These are phyloP conservation scores for Enteromius radiatus DNA, from an alignment of 2,797 vertebrate species.

Conservation along the genomic window DNA sequence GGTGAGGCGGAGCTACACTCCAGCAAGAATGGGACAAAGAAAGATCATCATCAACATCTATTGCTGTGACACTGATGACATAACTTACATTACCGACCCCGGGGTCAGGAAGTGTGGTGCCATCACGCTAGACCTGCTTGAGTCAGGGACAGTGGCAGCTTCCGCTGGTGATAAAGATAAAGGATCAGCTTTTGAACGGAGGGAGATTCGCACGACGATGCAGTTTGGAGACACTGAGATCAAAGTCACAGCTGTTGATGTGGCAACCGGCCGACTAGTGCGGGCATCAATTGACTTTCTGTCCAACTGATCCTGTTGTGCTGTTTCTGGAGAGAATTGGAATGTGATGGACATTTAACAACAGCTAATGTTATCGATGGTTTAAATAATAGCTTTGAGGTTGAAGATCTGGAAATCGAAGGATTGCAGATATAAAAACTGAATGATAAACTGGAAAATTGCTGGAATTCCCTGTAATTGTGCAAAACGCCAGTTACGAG, in stretches of 20 bases:
- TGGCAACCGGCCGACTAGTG: conserved; percentile 84
- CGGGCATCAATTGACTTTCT: conserved; percentile 94
- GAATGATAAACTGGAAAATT: conserved; percentile 15
- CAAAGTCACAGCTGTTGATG: conserved; percentile 90
- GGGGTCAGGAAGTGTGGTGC: conserved; percentile 92
- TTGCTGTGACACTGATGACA: conserved; percentile 85
- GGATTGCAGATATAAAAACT: background rate
- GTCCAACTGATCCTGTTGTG: conserved; percentile 74
- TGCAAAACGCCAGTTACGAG: background rate
- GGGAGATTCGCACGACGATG: conserved; percentile 94
- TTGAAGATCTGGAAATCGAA: background rate
- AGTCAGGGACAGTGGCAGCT: conserved; percentile 57
- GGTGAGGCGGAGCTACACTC: conserved; percentile 92
- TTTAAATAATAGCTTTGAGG: background rate
- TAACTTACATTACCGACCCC: conserved; percentile 88
- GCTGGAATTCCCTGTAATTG: background rate
- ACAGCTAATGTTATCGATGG: background rate
- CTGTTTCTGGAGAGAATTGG: conserved; percentile 17
- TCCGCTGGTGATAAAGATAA: conserved; percentile 17
- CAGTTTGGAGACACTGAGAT: conserved; percentile 98
- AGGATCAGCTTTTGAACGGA: conserved; percentile 66
- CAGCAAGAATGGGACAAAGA: conserved; percentile 86
- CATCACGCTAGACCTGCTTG: conserved; percentile 88
- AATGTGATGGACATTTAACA: background rate
- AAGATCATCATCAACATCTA: conserved; percentile 97